Conservation (phyloP, 2,113 vertebrate species). For the Ia io region DNA sequence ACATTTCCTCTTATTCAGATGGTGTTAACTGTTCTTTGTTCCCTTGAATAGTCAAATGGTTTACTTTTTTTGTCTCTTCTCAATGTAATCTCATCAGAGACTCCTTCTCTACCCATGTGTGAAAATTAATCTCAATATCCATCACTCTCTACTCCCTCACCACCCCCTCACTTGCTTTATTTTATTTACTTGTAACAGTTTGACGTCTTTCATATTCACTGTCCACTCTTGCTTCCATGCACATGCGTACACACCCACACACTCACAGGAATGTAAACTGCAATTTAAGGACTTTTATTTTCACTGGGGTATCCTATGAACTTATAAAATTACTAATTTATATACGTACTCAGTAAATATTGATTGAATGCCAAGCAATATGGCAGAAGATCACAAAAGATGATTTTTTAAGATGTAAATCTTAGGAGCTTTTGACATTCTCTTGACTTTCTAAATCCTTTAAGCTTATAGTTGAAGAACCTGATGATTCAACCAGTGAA, state of each 20-base stretch:
- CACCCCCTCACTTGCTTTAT: background rate
- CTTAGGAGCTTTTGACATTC: background rate
- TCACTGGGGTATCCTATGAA: background rate
- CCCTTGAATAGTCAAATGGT: background rate
- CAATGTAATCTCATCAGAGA: background rate
- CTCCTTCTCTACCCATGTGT: background rate
- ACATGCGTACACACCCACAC: fast-evolving
- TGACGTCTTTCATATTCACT: background rate
- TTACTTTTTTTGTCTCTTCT: background rate
- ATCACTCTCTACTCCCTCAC: background rate
- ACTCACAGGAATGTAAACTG: background rate
- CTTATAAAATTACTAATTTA: background rate
- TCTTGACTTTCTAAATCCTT: background rate
- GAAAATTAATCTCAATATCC: background rate
- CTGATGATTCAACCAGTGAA: background rate
- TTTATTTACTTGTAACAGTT: background rate
- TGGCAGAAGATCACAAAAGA: background rate
- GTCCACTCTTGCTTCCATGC: background rate
- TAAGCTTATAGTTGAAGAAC: background rate
- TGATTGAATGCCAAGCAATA: background rate
- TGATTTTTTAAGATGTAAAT: background rate
- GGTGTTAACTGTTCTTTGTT: background rate
- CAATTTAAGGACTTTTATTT: background rate
- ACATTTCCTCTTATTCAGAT: background rate
- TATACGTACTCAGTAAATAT: background rate